Evolutionary conservation across 2,113 vertebrate genomes (phyloP), one percentile per base, ranked within the genome.

Genomic region (Oreochromis niloticus): DNA sequence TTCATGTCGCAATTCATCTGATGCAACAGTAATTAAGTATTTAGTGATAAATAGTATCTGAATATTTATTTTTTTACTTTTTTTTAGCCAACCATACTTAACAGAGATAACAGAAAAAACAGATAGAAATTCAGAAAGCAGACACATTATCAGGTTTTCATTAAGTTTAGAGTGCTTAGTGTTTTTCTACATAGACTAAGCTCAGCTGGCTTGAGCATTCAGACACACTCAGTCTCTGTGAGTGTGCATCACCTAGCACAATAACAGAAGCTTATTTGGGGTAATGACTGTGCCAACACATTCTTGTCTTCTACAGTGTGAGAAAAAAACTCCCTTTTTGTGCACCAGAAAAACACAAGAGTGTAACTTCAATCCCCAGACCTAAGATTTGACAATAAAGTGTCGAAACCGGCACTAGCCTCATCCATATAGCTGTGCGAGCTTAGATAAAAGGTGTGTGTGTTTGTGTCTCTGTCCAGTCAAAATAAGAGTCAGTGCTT

Each of bases 381-480:
- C 83, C 61, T 81, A 54, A 63, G 36, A 56, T 92, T 50, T 39
- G 52, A 95, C 95, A 93, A 94, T 90, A 91, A 93, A 92, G 92
- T 81, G 87, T 87, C 19, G 9, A 88, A 83, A 81, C 87, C 84
- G 63, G 83, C 85, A 87, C 92, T 91, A 88, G 84, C 81, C 30
- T 73, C 82, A 91, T 86, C 89, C 85, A 32, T 7, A 59, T 89
- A 81, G 52, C 86, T 85, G 83, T 66, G 75, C 82, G 75, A 86
- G 82, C 75, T 22, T 32, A 87, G 93, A 94, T 95, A 88, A 95
- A 95, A 94, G 91, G 88, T 87, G 14, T 90, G 43, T 85, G 6
- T 86, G 41, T 82, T 27, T 81, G 78, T 85, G 54, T 81, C 63
- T 79, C 54, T 71, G 36, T 85, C 19, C 41, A 22, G 36, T 71